Base-by-base conservation (phyloP, 2,888 invertebrate genomes). In the Ypsolopha sequella region DNA sequence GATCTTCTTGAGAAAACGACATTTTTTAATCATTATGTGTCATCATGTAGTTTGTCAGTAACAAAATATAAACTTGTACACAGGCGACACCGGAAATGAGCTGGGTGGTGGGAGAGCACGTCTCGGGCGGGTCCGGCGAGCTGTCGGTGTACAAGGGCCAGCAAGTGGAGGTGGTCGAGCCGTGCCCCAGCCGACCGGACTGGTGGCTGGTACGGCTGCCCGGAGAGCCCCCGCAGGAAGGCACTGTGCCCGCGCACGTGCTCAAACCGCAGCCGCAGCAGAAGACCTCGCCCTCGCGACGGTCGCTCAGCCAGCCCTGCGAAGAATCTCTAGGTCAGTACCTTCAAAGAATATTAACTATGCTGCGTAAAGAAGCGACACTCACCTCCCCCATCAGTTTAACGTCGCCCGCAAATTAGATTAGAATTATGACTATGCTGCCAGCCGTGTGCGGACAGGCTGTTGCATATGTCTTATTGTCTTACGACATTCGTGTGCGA, bases 81-180 rank as follows among this genome's bases (percentile, higher is more conserved):
- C 24, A 24, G 24, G 24, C 24, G 24, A 4, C 24, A 24, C 24
- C 24, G 57, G 96, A 96, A 76, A 93, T 95, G 90, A 95, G 95
- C 54, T 95, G 95, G 95, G 95, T 96, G 63, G 91, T 96, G 52
- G 93, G 93, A 58, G 97, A 97, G 74, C 95, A 94, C 76, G 86
- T 88, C 34, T 92, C 94, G n/a, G 88, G 92, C 9, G 91, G 92
- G 59, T 87, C 92, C 47, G 92, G 92, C 52, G 97, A 97, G 78
- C 79, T 97, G 63, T 91, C 91, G 51, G 96, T 98, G 45, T 88
- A 89, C 57, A 95, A 96, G 75, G 97, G 97, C 33, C 97, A 97
- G 81, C 97, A 97, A 80, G 97, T 97, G 56, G 97, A 97, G 74
- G 92, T 97, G 58, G 87, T 97, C 59, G 97, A 97, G 73, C 88